Conservation (phyloP, 1,140 invertebrate species). For the Caenorhabditis latens region DNA sequence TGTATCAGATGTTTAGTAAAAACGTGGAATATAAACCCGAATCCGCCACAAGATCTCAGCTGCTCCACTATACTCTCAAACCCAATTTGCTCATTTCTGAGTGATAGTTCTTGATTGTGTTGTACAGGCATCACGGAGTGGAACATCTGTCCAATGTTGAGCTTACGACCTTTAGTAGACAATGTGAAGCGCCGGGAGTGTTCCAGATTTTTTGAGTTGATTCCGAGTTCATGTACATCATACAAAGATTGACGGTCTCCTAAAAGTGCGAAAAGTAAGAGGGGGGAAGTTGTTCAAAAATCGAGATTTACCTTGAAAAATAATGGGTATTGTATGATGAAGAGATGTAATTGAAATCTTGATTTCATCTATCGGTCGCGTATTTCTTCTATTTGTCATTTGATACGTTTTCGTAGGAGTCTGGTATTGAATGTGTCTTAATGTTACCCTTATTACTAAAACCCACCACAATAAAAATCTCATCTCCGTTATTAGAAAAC, state of each 20-base stretch:
- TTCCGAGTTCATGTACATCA: conserved; percentile 25
- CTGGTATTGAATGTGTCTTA: neutral
- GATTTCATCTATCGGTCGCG: neutral
- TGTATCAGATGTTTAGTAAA: neutral
- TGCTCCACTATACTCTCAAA: neutral
- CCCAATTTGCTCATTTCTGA: neutral
- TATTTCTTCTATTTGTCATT: neutral
- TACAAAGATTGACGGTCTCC: conserved; percentile 13
- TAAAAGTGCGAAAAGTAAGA: neutral
- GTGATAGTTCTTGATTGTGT: neutral
- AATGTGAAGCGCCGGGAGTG: neutral
- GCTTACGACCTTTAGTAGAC: conserved; percentile 10
- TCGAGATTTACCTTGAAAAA: conserved; percentile 4
- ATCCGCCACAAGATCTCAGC: neutral
- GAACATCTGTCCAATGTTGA: conserved; percentile 40
- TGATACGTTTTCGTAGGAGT: neutral
- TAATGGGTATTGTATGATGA: conserved; percentile 10
- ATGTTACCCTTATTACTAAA: neutral
- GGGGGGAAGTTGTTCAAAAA: neutral
- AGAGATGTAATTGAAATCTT: conserved; percentile 16
- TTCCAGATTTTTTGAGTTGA: conserved; percentile 1
- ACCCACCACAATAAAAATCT: neutral
- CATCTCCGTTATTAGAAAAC: conserved; percentile 6
- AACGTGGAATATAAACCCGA: neutral
- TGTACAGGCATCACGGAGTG: conserved; percentile 1